A percentile compares a stretch with the other conserved stretches of the same genome.
Conservation (phyloP, 2,888 invertebrate species). For the Caenorhabditis afra region DNA sequence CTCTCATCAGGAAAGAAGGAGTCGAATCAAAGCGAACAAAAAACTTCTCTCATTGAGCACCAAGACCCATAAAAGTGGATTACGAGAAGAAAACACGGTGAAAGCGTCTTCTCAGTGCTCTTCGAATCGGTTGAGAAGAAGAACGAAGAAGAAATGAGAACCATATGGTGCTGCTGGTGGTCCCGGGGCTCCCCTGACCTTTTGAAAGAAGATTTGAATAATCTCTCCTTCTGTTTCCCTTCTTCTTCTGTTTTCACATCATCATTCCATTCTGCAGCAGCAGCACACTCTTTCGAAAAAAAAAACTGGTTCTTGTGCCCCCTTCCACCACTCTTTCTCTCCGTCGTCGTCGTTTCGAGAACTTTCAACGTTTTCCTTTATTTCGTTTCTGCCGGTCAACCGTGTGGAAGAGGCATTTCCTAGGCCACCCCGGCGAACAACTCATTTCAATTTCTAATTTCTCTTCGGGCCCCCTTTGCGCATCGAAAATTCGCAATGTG, state of each 20-base stretch:
- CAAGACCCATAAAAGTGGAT: slow-evolving; percentile 6
- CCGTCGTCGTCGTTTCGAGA: not conserved
- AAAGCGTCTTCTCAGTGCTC: no score
- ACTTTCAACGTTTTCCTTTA: slow-evolving; percentile 1
- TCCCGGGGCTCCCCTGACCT: slow-evolving; percentile 12
- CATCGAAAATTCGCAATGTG: slow-evolving; percentile 49
- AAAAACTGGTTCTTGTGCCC: slow-evolving; percentile 11
- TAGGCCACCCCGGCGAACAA: not conserved
- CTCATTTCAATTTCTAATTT: slow-evolving; percentile 6
- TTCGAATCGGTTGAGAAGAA: no score
- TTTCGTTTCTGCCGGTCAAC: not conserved
- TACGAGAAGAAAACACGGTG: not conserved
- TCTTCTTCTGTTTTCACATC: slow-evolving; percentile 6
- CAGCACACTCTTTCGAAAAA: not conserved
- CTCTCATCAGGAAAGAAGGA: no score
- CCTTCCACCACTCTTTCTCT: not conserved
- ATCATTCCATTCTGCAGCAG: not conserved
- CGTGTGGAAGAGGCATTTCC: no score
- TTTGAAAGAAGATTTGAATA: no score
- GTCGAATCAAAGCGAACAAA: no score
- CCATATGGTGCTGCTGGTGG: slow-evolving; percentile 26
- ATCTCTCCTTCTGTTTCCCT: no score
- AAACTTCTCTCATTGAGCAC: no score
- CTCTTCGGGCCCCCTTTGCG: slow-evolving; percentile 1
- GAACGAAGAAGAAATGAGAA: slow-evolving; percentile 51